Base-by-base conservation (phyloP, 2,113 vertebrate species). In the Dendropsophus ebraccatus region DNA sequence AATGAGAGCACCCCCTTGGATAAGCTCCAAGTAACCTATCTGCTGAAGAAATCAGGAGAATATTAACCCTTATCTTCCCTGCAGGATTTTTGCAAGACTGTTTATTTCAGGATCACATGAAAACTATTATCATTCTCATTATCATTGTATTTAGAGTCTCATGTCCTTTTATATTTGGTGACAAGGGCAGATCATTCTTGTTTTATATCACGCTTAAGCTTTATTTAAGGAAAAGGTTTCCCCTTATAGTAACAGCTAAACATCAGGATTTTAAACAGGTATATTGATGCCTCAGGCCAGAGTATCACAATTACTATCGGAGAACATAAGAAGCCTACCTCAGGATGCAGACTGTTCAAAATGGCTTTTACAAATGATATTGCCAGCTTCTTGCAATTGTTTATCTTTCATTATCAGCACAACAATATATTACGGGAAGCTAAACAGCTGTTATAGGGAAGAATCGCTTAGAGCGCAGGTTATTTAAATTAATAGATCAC, bases 351-450 rank as follows among this genome's bases (percentile, higher is more conserved):
- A 58, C 56, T 83, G 52, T 73, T 56, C 50, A 73, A 74, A 58
- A 52, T 73, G 82, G 37, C 52, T 84, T 84, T 60, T 58, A 84
- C 82, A 84, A 76, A 62, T 81, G 78, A 81, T 62, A 81, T 62
- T 84, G 62, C 49, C 69, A n/a, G 52, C 72, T 74, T 30, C 54
- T 81, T 65, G 78, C 78, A 81, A 75, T 84, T 74, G 82, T 84
- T 84, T 84, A 84, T 75, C 82, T 76, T 84, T 76, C 35, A 76
- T 75, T 74, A 75, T 74, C 72, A 84, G 52, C 82, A 65, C 58
- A 81, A 82, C 80, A 75, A 75, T 75, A 84, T 75, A 84, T 54
- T 75, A 84, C 32, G 74, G 54, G 70, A 84, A 84, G 74, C 70
- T 28, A 84, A 84, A 28, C 82, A 85, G 83, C 83, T 85, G 83